Evolutionary conservation across 2,113 vertebrate species (phyloP).

Genomic region (Hylia prasina): DNA sequence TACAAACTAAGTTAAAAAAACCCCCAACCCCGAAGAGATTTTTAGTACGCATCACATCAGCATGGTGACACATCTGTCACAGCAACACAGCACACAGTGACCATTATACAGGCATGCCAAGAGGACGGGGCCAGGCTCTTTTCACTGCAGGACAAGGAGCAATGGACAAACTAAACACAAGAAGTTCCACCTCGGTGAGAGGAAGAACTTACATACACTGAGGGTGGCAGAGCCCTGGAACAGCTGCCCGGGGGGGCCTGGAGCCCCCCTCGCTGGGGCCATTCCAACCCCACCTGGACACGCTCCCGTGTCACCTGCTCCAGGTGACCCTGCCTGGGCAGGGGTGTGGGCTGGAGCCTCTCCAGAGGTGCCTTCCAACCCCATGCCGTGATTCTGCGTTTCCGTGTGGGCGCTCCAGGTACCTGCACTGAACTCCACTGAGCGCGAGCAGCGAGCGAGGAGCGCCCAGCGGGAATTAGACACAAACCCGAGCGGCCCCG

Average conservation of each 20-base stretch:
- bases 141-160: background rate
- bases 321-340: background rate
- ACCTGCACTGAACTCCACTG: background rate
- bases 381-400: background rate
- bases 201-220: background rate
- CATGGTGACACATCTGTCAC: rapidly evolving
- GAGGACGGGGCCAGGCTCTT: background rate
- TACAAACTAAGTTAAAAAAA: background rate
- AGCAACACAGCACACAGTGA: rapidly evolving
- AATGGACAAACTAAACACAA: background rate
- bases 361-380: background rate
- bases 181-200: background rate
- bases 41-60: background rate
- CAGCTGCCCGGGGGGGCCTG: background rate
- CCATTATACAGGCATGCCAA: background rate
- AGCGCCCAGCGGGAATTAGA: background rate
- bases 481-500: rapidly evolving
- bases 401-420: background rate
- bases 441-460: background rate
- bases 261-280: background rate
- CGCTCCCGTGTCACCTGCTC: background rate
- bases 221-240: background rate
- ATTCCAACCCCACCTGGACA: background rate
- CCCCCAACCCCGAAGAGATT: background rate
- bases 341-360: background rate